Conservation (phyloP, 1,140 invertebrate species). For the Hirudo medicinalis region DNA sequence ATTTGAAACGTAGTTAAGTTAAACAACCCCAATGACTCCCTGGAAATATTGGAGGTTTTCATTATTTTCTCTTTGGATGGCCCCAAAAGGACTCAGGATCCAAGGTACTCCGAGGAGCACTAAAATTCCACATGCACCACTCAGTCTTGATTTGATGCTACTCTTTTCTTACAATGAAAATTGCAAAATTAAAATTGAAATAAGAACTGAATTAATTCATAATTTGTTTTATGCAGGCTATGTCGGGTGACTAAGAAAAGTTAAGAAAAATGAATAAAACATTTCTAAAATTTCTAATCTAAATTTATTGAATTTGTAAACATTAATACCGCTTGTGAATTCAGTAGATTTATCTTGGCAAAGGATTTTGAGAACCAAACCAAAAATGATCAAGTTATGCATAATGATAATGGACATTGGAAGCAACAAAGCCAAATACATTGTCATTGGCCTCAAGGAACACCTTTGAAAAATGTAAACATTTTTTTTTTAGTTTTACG, state of each 20-base stretch:
- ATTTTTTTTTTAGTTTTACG: too few species aligned
- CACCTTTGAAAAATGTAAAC: neutral
- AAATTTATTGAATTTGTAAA: too few species aligned
- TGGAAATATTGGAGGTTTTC: neutral
- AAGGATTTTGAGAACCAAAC: constrained; percentile 12
- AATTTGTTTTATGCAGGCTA: too few species aligned
- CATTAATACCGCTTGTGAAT: too few species aligned
- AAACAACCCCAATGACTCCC: constrained; percentile 2
- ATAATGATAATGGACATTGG: constrained; percentile 14
- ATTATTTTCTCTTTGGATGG: constrained; percentile 5
- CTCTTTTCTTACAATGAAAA: too few species aligned
- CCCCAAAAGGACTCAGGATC: constrained; percentile 17
- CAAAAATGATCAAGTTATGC: constrained; percentile 11
- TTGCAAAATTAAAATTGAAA: too few species aligned
- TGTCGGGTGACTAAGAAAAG: too few species aligned
- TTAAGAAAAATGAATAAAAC: too few species aligned
- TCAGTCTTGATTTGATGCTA: constrained; percentile 1
- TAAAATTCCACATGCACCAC: neutral
- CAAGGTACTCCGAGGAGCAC: constrained; percentile 18
- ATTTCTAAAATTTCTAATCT: too few species aligned
- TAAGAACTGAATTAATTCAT: too few species aligned
- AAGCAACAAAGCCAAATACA: constrained; percentile 11
- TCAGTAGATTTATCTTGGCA: neutral
- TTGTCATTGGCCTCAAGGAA: neutral
- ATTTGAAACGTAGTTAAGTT: too few species aligned